Evolutionary conservation across 2,113 vertebrate species (phyloP), one percentile per base, ranked within the genome.

Genomic region (Erpornis zantholeuca): DNA sequence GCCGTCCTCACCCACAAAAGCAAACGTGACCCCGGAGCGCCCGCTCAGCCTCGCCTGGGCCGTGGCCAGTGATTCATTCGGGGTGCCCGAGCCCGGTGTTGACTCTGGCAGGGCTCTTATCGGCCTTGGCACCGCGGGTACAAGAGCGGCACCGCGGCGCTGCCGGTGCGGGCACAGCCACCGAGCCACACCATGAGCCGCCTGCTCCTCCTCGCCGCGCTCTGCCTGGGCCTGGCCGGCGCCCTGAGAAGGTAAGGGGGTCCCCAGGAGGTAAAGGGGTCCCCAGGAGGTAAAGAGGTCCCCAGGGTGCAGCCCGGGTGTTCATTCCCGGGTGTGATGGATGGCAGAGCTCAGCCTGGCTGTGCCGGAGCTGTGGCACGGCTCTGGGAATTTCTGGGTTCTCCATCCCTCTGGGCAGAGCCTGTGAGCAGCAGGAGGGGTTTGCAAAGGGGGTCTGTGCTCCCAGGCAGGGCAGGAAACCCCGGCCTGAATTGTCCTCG

Each of bases 231-330:
- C 72, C 42, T 96, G 70, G 86, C 71, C 76, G n/a, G 66, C 1
- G 2, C 92, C 71, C 61, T 97, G 27, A 86, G 71, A 15, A 96
- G 97, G 97, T 97, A 92, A 97, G 85, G 36, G 53, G 42, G 47
- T 28, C 36, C 66, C 59, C 61, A 23, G 16, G 47, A 96, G 97
- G 97, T 97, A 92, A 97, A 82, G 36, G 53, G 42, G 47, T 28
- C 36, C 66, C 59, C 61, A n/a, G n/a, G n/a, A n/a, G n/a, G n/a
- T n/a, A n/a, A n/a, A n/a, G n/a, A n/a, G n/a, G n/a, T n/a, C n/a
- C 66, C 59, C 61, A 23, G 16, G 47, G 63, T 4, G 49, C 23
- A 20, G 14, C 38, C 60, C 12, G 4, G 4, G 8, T 11, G 27
- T 19, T 44, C 19, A 1, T 2, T 23, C 22, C 15, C 28, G 31